Percentiles rank a stretch among this genome's conserved stretches.
Conservation (phyloP, 35 echinoderm and acorn worm genomes). For the Apostichopus californicus region DNA sequence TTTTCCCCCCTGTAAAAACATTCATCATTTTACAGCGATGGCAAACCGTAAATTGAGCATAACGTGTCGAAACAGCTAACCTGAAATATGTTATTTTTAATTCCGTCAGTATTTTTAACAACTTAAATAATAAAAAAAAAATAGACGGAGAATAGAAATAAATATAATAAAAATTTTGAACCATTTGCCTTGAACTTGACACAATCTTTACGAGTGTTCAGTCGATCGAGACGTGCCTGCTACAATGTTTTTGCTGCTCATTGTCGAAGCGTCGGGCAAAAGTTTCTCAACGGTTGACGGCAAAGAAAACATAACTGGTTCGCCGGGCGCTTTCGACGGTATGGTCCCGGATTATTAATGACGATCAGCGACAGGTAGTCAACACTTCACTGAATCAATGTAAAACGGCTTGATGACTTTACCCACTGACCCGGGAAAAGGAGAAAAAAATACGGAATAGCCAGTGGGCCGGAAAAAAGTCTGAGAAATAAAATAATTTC, state of each 20-base stretch:
- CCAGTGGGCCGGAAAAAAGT: too few species aligned
- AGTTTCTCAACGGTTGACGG: conserved; percentile 18
- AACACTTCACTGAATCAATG: conserved; percentile 44
- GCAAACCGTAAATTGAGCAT: neutral
- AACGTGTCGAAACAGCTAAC: neutral
- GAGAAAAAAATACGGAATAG: neutral
- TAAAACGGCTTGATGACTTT: conserved; percentile 18
- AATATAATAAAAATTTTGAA: neutral
- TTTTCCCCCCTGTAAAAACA: neutral
- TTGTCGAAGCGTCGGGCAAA: neutral
- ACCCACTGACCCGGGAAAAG: conserved; percentile 32
- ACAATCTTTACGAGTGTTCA: conserved; percentile 33
- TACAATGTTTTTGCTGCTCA: neutral
- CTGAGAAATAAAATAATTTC: too few species aligned
- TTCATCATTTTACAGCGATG: neutral
- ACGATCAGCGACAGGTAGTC: conserved; percentile 10
- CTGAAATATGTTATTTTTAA: neutral
- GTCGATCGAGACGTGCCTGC: neutral
- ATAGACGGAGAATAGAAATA: neutral
- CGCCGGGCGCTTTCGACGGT: neutral
- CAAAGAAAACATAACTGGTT: conserved; percentile 30
- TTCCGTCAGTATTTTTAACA: neutral
- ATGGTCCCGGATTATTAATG: conserved; percentile 8
- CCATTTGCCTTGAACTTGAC: conserved; percentile 26
- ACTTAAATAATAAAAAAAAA: neutral